Evolutionary conservation across 2,113 vertebrate species (phyloP), one percentile per base, ranked within the genome.

Genomic region (Orthochromis malagaraziensis): DNA sequence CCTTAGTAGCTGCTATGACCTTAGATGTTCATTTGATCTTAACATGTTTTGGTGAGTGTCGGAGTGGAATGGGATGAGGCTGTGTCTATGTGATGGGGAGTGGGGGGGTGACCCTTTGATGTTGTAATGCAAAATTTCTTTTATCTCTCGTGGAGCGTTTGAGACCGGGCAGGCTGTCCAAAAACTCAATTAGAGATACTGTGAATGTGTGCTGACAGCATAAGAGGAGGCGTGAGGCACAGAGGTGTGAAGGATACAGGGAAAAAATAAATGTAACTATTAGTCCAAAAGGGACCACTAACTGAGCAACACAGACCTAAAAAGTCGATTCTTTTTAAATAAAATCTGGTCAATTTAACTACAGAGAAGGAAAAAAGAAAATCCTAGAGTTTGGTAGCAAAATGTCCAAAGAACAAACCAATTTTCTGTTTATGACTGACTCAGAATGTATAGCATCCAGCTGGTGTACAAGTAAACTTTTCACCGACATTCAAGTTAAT

Each of bases 141-240:
- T 94, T 95, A 95, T 94, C 91, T 91, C 90, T 75, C 12, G 8
- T n/a, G 68, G 81, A 95, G 89, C 86, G 8, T 94, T 92, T 85
- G 77, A 92, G 84, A 84, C 29, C 4, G 4, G 86, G 82, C 57
- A 35, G 53, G 57, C 89, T 89, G 91, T 93, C 92, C 90, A 89
- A 93, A 92, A 93, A 65, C 88, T 93, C 90, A 91, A 91, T 94
- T 93, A 92, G 65, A 89, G 35, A 70, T 17, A 14, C 42, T 81
- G 57, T n/a, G 81, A 89, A 90, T 83, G 82, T 51, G 55, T 90
- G 84, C 53, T 21, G 65, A 90, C 93, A 91, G 88, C 88, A 86
- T 58, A 89, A 82, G 91, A 93, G 91, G 92, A 92, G 87, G 93
- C 83, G 88, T 88, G 87, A 90, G 86, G 82, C 85, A 13, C 42